phyloP scores from a whole-genome alignment of 2,888 invertebrate species.

The Norana najaformis region DNA sequence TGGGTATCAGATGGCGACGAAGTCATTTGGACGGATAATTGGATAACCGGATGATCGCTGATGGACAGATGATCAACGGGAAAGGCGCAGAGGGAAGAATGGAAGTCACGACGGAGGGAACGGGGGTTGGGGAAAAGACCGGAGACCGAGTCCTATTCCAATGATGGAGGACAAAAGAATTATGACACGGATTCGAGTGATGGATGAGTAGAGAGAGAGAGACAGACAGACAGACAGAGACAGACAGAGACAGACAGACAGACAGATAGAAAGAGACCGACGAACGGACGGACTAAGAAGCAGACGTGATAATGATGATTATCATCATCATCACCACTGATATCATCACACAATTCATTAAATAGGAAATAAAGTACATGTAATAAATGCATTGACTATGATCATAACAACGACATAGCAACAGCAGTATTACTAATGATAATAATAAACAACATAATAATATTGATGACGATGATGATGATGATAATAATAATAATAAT shows the following conservation, averaged over 20 bases:
- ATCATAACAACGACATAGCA: no score
- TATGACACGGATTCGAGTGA: background rate
- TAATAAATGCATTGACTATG: no score
- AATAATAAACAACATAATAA: background rate
- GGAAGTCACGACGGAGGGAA: background rate
- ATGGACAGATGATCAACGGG: background rate
- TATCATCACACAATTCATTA: no score
- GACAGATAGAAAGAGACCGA: no score
- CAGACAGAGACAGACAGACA: background rate
- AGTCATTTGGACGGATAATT: conserved; percentile 1
- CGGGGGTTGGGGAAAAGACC: background rate
- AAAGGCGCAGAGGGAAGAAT: background rate
- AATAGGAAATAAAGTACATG: no score
- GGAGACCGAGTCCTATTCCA: background rate
- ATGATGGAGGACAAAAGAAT: background rate
- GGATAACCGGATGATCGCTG: background rate
- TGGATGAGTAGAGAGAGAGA: background rate
- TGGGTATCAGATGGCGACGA: background rate
- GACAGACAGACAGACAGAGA: background rate
- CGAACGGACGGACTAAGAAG: no score
- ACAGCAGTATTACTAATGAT: background rate
- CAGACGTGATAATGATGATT: no score
- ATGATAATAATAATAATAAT: background rate
- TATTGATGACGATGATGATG: background rate
- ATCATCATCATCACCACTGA: no score